phyloP scores from a whole-genome alignment of 2,888 invertebrate species.

The Plebejus argus region DNA sequence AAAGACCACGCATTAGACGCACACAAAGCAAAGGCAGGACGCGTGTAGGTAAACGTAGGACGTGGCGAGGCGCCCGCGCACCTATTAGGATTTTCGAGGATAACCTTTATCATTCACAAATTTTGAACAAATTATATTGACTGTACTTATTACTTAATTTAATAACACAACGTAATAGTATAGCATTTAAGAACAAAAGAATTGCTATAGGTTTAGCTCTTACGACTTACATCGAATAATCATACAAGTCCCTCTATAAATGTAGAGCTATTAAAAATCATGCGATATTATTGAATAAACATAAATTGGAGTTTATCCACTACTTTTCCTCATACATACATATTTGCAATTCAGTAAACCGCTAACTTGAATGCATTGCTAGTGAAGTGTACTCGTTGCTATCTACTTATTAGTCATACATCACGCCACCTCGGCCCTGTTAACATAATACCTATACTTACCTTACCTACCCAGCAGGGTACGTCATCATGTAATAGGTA shows the following conservation, averaged over 20 bases:
- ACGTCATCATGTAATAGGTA: slow-evolving; percentile 21
- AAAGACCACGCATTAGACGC: slow-evolving; percentile 49
- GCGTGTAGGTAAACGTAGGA: slow-evolving; percentile 22
- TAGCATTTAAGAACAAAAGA: too few relatives aligned
- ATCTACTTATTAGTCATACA: slow-evolving; percentile 46
- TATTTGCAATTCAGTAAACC: slow-evolving; percentile 9
- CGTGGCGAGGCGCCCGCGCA: slow-evolving; percentile 20
- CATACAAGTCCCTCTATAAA: background rate
- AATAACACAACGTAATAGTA: too few relatives aligned
- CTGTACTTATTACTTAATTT: too few relatives aligned
- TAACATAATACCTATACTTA: slow-evolving; percentile 36
- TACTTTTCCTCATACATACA: slow-evolving; percentile 30
- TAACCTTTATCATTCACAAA: background rate
- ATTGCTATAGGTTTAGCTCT: too few relatives aligned
- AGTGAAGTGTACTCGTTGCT: slow-evolving; percentile 39
- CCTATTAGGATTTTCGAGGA: slow-evolving; percentile 25
- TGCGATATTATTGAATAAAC: background rate
- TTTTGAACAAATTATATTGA: too few relatives aligned
- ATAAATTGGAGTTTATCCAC: background rate
- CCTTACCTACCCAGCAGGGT: slow-evolving; percentile 27
- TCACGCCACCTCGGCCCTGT: slow-evolving; percentile 47
- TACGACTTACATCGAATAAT: too few relatives aligned
- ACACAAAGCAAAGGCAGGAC: slow-evolving; percentile 56
- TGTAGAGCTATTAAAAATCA: background rate
- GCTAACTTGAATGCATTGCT: slow-evolving; percentile 31